phyloP scores from a whole-genome alignment of 2,113 vertebrate genomes.

The Saguinus imperator region DNA sequence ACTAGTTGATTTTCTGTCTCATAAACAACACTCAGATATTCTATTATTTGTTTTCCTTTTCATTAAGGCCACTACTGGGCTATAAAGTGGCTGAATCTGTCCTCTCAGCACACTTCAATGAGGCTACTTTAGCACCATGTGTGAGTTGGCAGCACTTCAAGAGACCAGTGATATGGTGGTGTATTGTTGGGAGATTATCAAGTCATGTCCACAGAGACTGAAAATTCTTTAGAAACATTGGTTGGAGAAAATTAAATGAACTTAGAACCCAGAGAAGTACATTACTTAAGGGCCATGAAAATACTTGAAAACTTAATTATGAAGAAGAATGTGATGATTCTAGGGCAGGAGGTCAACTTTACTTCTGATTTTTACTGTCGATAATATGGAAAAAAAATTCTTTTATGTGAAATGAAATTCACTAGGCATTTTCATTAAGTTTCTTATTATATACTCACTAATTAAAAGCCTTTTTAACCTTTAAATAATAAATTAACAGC shows the following conservation, averaged over 20 bases:
- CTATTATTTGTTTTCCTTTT: background rate
- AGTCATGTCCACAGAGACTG: background rate
- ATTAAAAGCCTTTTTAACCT: constrained; percentile 53
- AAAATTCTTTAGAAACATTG: background rate
- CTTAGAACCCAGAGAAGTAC: background rate
- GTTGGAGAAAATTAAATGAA: constrained; percentile 14
- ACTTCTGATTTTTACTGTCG: constrained; percentile 6
- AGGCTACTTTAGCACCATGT: background rate
- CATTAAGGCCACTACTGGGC: background rate
- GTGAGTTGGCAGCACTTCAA: background rate
- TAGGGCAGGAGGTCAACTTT: background rate
- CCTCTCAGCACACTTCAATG: background rate
- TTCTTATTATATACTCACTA: constrained; percentile 47
- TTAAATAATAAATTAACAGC: constrained; percentile 52
- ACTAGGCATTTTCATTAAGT: background rate
- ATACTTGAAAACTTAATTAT: constrained; percentile 53
- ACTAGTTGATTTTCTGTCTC: background rate
- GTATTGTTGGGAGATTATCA: background rate
- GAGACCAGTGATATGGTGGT: background rate
- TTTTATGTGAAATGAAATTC: constrained; percentile 20
- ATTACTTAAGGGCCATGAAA: background rate
- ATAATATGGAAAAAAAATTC: background rate
- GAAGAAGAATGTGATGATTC: constrained; percentile 38
- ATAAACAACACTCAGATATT: background rate
- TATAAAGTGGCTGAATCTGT: background rate